These are phyloP conservation scores for Trachymyrmex septentrionalis DNA, from an alignment of 1,140 invertebrate genomes.

Conservation along the genomic window DNA sequence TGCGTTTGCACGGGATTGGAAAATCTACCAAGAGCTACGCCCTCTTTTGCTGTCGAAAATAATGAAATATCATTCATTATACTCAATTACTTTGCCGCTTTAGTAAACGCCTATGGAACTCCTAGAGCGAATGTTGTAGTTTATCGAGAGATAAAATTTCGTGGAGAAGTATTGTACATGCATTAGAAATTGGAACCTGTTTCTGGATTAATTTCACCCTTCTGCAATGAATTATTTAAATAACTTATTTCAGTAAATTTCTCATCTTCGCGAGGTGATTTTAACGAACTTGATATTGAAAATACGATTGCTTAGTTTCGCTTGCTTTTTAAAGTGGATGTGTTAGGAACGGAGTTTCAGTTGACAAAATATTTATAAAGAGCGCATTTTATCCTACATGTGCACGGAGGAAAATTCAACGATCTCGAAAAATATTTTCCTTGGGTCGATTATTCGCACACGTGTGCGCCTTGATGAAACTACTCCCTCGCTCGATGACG, in stretches of 20 bases:
- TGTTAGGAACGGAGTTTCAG: neutral
- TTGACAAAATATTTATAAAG: slow-evolving; percentile 27
- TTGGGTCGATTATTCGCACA: slow-evolving; percentile 1
- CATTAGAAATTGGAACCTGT: neutral
- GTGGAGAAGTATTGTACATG: neutral
- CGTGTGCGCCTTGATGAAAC: neutral
- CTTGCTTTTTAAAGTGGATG: too few species aligned
- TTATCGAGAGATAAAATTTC: neutral
- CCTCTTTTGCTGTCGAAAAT: slow-evolving; percentile 10
- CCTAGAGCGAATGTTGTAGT: neutral
- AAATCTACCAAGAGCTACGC: neutral
- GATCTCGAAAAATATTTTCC: slow-evolving; percentile 42
- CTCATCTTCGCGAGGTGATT: neutral
- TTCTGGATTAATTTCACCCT: neutral
- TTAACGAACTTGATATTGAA: neutral
- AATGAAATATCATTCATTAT: neutral
- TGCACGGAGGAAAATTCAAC: neutral
- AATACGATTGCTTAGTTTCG: neutral
- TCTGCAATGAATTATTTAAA: neutral
- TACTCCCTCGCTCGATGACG: slow-evolving; percentile 33
- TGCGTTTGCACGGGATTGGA: neutral
- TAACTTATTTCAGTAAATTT: neutral
- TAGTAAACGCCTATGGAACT: neutral
- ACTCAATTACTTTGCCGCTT: neutral
- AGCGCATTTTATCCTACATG: neutral